These are phyloP conservation scores for Chironex yamaguchii DNA, from an alignment of 30 jellyfish, hydroid and myxozoan genomes.

Conservation along the genomic window DNA sequence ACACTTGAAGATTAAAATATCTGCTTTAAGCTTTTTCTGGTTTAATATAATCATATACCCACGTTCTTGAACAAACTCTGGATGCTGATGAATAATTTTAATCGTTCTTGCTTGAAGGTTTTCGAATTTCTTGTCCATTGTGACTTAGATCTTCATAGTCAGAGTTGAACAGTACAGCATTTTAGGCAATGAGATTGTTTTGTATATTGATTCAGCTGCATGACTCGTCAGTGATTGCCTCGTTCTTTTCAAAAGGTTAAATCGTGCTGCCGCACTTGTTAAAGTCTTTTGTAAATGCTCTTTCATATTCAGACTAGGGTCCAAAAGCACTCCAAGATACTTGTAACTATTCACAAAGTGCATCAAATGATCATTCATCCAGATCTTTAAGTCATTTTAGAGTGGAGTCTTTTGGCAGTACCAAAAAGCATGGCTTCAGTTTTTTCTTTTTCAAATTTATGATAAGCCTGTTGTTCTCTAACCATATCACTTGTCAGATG, in stretches of 20 bases:
- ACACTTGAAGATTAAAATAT: constrained; percentile 18
- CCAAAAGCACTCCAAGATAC: constrained; percentile 23
- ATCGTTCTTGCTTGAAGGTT: background rate
- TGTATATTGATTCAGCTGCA: constrained; percentile 67
- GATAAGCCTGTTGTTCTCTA: constrained; percentile 34
- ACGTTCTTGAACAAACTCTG: constrained; percentile 5
- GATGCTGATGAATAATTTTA: constrained; percentile 9
- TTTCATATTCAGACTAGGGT: constrained; percentile 35
- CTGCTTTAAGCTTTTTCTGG: constrained; percentile 25
- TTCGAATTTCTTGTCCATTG: constrained; percentile 29
- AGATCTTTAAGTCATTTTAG: constrained; percentile 37
- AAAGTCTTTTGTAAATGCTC: constrained; percentile 62
- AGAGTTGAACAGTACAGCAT: constrained; percentile 37
- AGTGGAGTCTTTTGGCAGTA: constrained; percentile 49
- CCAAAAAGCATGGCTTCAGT: constrained; percentile 24
- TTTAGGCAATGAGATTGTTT: constrained; percentile 24
- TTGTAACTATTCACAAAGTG: constrained; percentile 45
- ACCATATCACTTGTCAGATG: constrained; percentile 21
- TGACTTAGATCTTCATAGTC: constrained; percentile 35
- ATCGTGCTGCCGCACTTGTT: constrained; percentile 52
- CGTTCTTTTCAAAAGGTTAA: constrained; percentile 55
- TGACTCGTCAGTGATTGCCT: constrained; percentile 54
- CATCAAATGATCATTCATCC: constrained; percentile 30
- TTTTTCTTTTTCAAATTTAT: constrained; percentile 19
- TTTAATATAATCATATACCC: constrained; percentile 1